Conservation (phyloP, 92 coral and sea anemone species). For the Epizoanthus illoricatus region DNA sequence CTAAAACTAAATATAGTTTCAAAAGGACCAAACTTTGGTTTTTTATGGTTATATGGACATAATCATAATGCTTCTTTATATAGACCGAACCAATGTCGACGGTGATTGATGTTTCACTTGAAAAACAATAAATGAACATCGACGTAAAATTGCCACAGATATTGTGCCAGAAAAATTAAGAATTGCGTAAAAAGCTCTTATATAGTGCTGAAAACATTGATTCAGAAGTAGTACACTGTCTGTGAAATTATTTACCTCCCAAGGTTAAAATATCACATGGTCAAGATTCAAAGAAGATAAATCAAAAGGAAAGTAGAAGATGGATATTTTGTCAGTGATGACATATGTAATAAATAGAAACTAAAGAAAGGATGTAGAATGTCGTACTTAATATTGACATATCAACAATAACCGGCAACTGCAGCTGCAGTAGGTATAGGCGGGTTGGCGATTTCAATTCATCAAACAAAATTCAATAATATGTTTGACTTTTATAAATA, state of each 20-base stretch:
- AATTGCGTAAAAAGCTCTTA: neutral
- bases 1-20: neutral
- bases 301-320: neutral
- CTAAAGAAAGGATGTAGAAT: neutral
- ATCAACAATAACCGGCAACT: neutral
- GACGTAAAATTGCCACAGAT: conserved; percentile 12
- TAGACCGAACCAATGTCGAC: neutral
- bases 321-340: neutral
- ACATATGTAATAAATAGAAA: neutral
- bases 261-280: too few relatives aligned
- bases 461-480: too few relatives aligned
- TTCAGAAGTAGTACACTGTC: neutral
- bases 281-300: too few relatives aligned
- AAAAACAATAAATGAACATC: neutral
- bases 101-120: neutral
- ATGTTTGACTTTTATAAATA: too few relatives aligned
- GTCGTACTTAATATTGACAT: neutral
- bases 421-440: too few relatives aligned
- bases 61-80: neutral
- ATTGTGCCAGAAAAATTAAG: conserved; percentile 10
- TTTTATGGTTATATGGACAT: neutral
- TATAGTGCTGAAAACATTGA: neutral
- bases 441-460: too few relatives aligned
- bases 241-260: too few relatives aligned
- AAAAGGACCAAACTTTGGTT: neutral